Conservation (phyloP, 2,113 vertebrate species). For the Cnemophilus loriae region DNA sequence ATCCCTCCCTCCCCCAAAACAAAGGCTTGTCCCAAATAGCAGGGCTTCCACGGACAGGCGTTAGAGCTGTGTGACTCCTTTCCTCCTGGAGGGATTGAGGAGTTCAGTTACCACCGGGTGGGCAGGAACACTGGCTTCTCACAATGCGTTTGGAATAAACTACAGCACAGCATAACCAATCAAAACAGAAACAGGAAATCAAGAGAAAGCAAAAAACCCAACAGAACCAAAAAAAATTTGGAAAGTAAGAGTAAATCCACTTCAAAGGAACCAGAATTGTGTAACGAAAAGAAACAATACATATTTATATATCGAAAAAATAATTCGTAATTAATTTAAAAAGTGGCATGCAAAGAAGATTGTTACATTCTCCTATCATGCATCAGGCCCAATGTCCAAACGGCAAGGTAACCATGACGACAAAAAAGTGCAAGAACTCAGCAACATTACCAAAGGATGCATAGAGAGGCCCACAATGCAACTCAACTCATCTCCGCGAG, state of each 20-base stretch:
- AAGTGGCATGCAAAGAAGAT: conserved; percentile 89
- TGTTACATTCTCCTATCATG: conserved; percentile 97
- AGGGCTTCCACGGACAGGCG: conserved; percentile 57
- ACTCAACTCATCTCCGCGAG: conserved; percentile 79
- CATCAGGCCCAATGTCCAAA: conserved; percentile 86
- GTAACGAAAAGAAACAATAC: not conserved
- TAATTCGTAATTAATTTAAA: conserved; percentile 45
- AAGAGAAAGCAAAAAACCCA: conserved; percentile 69
- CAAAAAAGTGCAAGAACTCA: conserved; percentile 89
- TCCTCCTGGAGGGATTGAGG: conserved; percentile 44
- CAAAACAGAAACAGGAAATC: conserved; percentile 62
- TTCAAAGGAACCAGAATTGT: not conserved
- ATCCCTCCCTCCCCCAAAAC: not conserved
- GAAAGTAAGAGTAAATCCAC: conserved; percentile 47
- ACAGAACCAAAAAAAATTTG: conserved; percentile 28
- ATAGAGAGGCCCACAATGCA: conserved; percentile 98
- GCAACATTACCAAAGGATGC: conserved; percentile 98
- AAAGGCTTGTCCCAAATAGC: conserved; percentile 25
- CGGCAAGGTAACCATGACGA: conserved; percentile 92
- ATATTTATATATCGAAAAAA: conserved; percentile 23
- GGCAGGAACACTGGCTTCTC: conserved; percentile 84
- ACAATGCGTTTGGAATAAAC: conserved; percentile 72
- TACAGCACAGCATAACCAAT: conserved; percentile 74
- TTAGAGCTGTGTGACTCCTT: conserved; percentile 72
- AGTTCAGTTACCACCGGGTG: conserved; percentile 44